A percentile compares a stretch with the other conserved stretches of the same genome.
phyloP scores from a whole-genome alignment of 23 tunicate genomes.

The Diplosoma virens region DNA sequence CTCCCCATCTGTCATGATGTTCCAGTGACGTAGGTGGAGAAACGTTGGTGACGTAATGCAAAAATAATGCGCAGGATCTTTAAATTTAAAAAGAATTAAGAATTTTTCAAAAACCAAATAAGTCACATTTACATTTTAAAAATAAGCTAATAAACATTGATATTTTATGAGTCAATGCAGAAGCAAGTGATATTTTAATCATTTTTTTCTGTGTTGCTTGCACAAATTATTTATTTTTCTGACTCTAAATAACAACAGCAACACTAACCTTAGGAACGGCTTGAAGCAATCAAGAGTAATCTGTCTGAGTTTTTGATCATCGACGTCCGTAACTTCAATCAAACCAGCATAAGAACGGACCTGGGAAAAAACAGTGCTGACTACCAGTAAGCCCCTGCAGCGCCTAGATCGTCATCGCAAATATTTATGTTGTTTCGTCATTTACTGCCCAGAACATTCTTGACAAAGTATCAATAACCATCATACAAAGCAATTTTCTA shows the following conservation, averaged over 20 bases:
- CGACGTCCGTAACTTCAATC: conserved; percentile 5
- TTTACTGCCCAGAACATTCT: background rate
- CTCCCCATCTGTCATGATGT: background rate
- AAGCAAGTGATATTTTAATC: too few species aligned
- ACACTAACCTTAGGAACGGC: conserved; percentile 70
- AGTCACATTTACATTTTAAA: background rate
- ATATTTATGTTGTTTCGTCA: background rate
- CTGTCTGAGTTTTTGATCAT: conserved; percentile 18
- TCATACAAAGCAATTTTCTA: too few species aligned
- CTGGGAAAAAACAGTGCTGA: too few species aligned
- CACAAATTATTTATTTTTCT: too few species aligned
- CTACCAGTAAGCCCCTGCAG: too few species aligned
- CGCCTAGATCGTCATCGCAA: too few species aligned
- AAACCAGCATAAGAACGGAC: conserved; percentile 47
- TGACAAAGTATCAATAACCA: background rate
- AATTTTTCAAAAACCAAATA: background rate
- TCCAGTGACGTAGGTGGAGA: conserved; percentile 16
- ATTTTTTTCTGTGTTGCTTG: too few species aligned
- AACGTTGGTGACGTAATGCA: conserved; percentile 46
- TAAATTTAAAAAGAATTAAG: background rate
- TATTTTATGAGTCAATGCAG: too few species aligned
- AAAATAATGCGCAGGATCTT: conserved; percentile 37
- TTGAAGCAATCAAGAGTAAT: background rate
- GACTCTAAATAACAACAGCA: too few species aligned
- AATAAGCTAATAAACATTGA: background rate